Evolutionary conservation across 2,797 vertebrate genomes (phyloP), one percentile per base, ranked within the genome.

Genomic region (Gadopsis marmoratus): DNA sequence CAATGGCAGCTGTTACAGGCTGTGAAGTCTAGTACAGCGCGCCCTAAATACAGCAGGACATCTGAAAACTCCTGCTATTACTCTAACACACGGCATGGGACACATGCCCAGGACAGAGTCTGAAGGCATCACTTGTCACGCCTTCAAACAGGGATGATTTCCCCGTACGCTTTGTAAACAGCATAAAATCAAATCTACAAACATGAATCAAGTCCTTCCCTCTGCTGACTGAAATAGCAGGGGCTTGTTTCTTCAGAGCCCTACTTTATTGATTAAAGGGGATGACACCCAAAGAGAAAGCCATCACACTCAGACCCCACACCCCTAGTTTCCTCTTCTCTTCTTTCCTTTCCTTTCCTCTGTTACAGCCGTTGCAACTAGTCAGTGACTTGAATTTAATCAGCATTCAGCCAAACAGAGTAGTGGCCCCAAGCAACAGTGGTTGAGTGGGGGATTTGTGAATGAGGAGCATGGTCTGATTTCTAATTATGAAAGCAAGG

Each of bases 311-410:
- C 67, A 0, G 23, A 74, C 68, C 72, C 69, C 35, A 47, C 56
- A 8, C 54, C 61, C 23, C 63, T 69, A 11, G 29, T 73, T 79
- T 83, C 74, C 56, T 73, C 81, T 33, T 80, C 84, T 83, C 67
- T 62, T 70, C 83, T 72, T 73, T 88, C 74, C 37, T 72, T 73
- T 88, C 74, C 37, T 82, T 82, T 72, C 81, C 67, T 84, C 84
- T 82, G 56, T 79, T 81, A 68, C 71, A 81, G 76, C 68, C 51
- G 50, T 64, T 83, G 84, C 47, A 26, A 82, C 72, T 68, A 81
- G 77, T 89, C 89, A 90, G 85, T 91, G 92, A 92, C 89, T 92
- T 81, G 90, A 93, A 94, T 95, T 91, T 86, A 92, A 95, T 94
- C 91, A 91, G 88, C 71, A 73, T 80, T 88, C 82, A 84, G 82